Conservation (phyloP, 2,113 vertebrate genomes). For the Rhegmatorhina hoffmannsi region DNA sequence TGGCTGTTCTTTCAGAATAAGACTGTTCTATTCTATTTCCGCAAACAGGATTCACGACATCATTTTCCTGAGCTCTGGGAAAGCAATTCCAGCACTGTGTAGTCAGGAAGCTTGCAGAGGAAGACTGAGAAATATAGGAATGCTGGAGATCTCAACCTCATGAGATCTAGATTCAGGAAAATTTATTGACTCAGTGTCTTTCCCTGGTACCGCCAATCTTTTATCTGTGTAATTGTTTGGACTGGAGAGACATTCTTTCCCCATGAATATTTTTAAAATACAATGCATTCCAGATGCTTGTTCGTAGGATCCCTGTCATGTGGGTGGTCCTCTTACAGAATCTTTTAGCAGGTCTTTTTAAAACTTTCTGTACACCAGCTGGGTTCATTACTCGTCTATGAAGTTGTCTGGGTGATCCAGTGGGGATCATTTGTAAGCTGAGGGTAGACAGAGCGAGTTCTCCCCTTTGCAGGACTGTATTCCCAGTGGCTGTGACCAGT, state of each 20-base stretch:
- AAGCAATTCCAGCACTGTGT: not conserved
- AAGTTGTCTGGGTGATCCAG: not conserved
- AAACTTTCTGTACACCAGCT: not conserved
- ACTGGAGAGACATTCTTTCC: not conserved
- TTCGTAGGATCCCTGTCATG: not conserved
- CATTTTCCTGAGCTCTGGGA: not conserved
- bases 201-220: not conserved
- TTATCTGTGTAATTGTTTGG: not conserved
- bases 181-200: not conserved
- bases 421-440: not conserved
- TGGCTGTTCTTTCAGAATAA: not conserved
- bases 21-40: not conserved
- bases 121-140: not conserved
- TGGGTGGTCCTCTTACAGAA: not conserved
- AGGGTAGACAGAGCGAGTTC: not conserved
- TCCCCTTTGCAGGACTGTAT: not conserved
- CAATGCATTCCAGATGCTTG: not conserved
- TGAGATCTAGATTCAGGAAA: not conserved
- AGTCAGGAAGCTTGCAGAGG: not conserved
- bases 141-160: not conserved
- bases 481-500: not conserved
- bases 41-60: not conserved
- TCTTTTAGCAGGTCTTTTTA: not conserved
- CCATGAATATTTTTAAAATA: not conserved
- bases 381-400: not conserved